Evolutionary conservation across 1,140 invertebrate species (phyloP).

Genomic region (Paraescarpia echinospica): DNA sequence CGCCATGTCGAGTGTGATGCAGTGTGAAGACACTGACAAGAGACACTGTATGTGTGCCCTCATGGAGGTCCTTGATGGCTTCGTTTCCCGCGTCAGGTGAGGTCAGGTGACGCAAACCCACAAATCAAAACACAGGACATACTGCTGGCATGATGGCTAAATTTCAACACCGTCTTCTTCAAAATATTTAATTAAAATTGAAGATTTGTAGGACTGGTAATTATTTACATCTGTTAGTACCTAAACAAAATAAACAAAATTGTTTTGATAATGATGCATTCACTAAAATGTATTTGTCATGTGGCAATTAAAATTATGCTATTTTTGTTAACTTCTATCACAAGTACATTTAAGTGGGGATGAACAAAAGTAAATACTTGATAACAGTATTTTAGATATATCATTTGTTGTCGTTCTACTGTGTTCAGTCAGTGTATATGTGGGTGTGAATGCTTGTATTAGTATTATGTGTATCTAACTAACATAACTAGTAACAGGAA

Average conservation of each 20-base stretch:
- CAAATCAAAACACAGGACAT: neutral
- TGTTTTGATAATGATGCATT: neutral
- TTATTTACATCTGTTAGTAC: neutral
- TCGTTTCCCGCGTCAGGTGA: constrained; percentile 66
- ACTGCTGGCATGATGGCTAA: constrained; percentile 21
- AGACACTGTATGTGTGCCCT: constrained; percentile 84
- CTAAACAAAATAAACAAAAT: neutral
- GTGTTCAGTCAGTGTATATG: too few relatives aligned
- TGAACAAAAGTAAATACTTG: too few relatives aligned
- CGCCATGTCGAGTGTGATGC: constrained; percentile 74
- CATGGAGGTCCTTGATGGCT: constrained; percentile 80
- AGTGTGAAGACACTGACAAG: constrained; percentile 85
- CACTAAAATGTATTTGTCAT: too few relatives aligned
- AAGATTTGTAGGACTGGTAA: neutral
- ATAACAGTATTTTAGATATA: too few relatives aligned
- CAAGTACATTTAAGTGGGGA: too few relatives aligned
- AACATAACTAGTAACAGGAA: too few relatives aligned
- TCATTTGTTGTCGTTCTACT: too few relatives aligned
- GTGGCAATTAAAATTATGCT: too few relatives aligned
- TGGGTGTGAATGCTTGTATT: too few relatives aligned
- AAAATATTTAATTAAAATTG: neutral
- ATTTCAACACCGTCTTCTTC: neutral
- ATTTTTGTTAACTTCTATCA: too few relatives aligned
- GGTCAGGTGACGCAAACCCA: constrained; percentile 29
- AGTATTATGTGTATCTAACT: too few relatives aligned